These are phyloP conservation scores for Ictalurus furcatus DNA, from an alignment of 2,113 vertebrate species.

Conservation along the genomic window DNA sequence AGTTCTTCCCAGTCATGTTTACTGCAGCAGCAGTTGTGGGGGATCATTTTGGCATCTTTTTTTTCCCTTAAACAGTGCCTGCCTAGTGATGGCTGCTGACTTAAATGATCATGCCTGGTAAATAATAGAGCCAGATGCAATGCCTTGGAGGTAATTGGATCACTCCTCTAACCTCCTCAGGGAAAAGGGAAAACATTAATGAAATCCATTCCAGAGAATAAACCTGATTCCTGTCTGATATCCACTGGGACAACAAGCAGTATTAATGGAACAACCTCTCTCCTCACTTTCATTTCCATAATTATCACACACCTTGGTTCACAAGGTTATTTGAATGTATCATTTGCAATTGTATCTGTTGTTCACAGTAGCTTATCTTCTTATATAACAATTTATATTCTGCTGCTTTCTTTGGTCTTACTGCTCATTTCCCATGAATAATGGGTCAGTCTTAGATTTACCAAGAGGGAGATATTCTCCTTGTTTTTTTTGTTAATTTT, in stretches of 20 bases:
- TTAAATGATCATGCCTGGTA: slow-evolving; percentile 47
- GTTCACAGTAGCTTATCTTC: slow-evolving; percentile 17
- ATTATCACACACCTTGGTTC: slow-evolving; percentile 26
- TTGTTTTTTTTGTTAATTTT: neutral
- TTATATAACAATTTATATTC: slow-evolving; percentile 5
- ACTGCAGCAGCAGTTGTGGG: slow-evolving; percentile 5
- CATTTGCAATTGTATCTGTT: slow-evolving; percentile 37
- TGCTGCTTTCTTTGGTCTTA: neutral
- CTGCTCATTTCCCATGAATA: neutral
- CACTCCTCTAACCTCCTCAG: slow-evolving; percentile 33
- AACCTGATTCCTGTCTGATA: slow-evolving; percentile 29
- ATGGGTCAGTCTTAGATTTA: neutral
- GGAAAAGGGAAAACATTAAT: slow-evolving; percentile 38
- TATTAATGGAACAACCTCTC: slow-evolving; percentile 38
- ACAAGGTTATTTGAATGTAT: slow-evolving; percentile 39
- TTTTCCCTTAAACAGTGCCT: slow-evolving; percentile 36
- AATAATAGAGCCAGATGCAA: slow-evolving; percentile 48
- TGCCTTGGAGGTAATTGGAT: slow-evolving; percentile 54
- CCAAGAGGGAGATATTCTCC: neutral
- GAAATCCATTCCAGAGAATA: slow-evolving; percentile 41
- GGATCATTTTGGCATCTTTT: slow-evolving; percentile 17
- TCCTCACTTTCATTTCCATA: slow-evolving; percentile 37
- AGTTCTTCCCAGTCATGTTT: slow-evolving; percentile 1
- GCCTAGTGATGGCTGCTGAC: slow-evolving; percentile 33
- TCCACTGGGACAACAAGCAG: slow-evolving; percentile 14